Conservation (phyloP, 2,888 invertebrate species). For the Drosophila sordidula region DNA sequence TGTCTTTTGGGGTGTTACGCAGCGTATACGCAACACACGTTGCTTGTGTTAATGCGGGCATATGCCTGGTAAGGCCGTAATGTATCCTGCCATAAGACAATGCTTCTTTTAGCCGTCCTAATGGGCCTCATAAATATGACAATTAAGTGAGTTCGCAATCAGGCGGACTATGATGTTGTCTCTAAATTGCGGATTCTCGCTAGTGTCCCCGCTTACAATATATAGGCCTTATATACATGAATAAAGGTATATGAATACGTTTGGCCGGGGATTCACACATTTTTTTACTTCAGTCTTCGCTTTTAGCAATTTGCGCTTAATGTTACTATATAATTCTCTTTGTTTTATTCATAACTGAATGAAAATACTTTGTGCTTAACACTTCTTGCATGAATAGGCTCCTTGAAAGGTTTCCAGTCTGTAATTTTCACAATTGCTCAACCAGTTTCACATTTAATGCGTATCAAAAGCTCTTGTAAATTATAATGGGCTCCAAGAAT, state of each 20-base stretch:
- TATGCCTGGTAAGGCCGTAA: slow-evolving; percentile 19
- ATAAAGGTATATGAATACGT: too few relatives aligned
- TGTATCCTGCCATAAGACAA: slow-evolving; percentile 30
- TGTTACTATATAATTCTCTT: slow-evolving; percentile 30
- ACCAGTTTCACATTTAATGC: slow-evolving; percentile 2
- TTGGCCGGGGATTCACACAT: slow-evolving; percentile 5
- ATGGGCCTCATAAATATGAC: slow-evolving; percentile 18
- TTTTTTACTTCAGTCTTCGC: neutral
- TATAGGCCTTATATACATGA: neutral
- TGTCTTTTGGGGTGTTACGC: neutral
- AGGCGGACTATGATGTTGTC: slow-evolving; percentile 2
- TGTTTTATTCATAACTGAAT: slow-evolving; percentile 55
- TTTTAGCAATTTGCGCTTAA: slow-evolving; percentile 25
- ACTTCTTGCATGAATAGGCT: slow-evolving; percentile 21
- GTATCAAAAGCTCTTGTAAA: slow-evolving; percentile 13
- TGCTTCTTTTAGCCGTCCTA: slow-evolving; percentile 9
- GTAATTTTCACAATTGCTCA: slow-evolving; percentile 35
- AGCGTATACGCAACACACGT: slow-evolving; percentile 28
- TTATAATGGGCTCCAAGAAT: slow-evolving; percentile 12
- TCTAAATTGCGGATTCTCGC: slow-evolving; percentile 17
- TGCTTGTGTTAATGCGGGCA: neutral
- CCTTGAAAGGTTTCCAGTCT: slow-evolving; percentile 9
- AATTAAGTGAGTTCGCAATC: slow-evolving; percentile 15
- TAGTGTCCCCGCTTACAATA: neutral
- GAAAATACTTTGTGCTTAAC: slow-evolving; percentile 51